phyloP scores from a whole-genome alignment of 2,113 vertebrate species.

The Ophiodon elongatus region DNA sequence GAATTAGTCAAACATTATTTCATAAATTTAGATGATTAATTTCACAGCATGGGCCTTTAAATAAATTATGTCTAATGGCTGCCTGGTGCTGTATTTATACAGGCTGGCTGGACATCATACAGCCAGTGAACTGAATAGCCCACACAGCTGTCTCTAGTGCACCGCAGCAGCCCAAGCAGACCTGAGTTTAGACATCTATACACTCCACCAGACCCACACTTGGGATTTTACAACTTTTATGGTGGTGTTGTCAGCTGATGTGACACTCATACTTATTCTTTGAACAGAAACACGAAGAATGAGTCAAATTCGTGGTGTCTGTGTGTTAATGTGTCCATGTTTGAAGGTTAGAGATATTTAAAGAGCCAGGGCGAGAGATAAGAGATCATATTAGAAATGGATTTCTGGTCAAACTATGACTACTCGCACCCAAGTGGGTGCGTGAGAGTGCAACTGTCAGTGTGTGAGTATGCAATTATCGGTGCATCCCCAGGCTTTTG shows the following conservation, averaged over 20 bases:
- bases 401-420: constrained; percentile 35
- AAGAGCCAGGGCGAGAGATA: constrained; percentile 15
- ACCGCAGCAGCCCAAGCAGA: constrained; percentile 39
- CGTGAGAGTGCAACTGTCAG: constrained; percentile 50
- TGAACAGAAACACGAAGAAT: constrained; percentile 18
- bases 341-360: constrained; percentile 19
- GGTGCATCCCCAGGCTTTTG: constrained; percentile 49
- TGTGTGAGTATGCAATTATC: constrained; percentile 32
- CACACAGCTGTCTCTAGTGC: constrained; percentile 57
- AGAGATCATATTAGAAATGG: constrained; percentile 29
- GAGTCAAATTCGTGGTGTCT: constrained; percentile 7
- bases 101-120: constrained; percentile 42
- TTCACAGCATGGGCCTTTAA: constrained; percentile 65
- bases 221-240: constrained; percentile 46
- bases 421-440: constrained; percentile 24
- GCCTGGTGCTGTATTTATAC: constrained; percentile 61
- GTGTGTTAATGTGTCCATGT: neutral
- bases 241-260: constrained; percentile 41
- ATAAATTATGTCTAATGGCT: constrained; percentile 69
- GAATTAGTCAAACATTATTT: constrained; percentile 67
- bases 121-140: constrained; percentile 53
- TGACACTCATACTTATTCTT: constrained; percentile 33
- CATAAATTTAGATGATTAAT: constrained; percentile 74
- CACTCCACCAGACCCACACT: constrained; percentile 42
- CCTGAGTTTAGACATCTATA: constrained; percentile 36